Base-by-base conservation (phyloP, 2,797 vertebrate genomes). In the Strix occidentalis region DNA sequence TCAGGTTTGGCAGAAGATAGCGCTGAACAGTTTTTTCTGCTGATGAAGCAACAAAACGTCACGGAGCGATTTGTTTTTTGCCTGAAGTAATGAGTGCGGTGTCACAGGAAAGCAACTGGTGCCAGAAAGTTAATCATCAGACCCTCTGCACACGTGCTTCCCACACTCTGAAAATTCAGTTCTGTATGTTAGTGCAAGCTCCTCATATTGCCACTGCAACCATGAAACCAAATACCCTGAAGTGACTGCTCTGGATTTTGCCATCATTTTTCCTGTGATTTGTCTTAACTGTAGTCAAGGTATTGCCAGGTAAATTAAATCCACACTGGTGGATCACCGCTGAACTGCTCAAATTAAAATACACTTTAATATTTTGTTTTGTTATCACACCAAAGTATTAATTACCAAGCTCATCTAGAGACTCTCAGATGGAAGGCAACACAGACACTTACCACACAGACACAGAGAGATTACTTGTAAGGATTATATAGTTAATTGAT, bases 31-130 rank as follows among this genome's bases (percentile, higher is more conserved):
- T 68, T 85, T 58, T 76, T 96, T 85, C 57, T 85, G 84, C 71
- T n/a, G 78, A 94, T 92, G 94, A 95, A 96, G 94, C 90, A 97
- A 95, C 69, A 53, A 77, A 95, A 87, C 16, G 6, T 90, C 87
- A 86, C 3, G 0, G 33, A 85, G 50, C 1, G 1, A 93, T 95
- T 93, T 95, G 81, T 1, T 97, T 97, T 95, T 94, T 94, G 89
- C 94, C 94, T 91, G 82, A 81, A 94, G 90, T 88, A 92, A 94
- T 41, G 41, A 95, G 84, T 94, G 87, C 18, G 3, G 51, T 92
- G 90, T 93, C 11, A 0, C 87, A 96, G 76, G 57, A 71, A 84
- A 91, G 72, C 39, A 92, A 68, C 66, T 50, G 35, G 53, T 96
- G 89, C 93, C 96, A 94, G 89, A 48, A 92, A 92, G 54, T 88